Conservation (phyloP, 2,113 vertebrate species). For the Ovis canadensis region DNA sequence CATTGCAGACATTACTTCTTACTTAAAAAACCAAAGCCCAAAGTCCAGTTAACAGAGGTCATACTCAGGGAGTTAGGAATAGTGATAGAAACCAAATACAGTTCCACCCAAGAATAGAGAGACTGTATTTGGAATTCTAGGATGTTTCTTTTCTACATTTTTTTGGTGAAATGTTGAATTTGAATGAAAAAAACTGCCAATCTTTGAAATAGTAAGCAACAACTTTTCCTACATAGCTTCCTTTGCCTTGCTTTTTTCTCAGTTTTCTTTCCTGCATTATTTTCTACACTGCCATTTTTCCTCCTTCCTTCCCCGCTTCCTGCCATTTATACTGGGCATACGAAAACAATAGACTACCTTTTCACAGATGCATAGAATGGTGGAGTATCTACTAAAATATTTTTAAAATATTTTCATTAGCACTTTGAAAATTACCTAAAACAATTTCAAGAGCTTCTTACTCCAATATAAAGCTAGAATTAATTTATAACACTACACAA, state of each 20-base stretch:
- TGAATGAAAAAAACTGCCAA: not conserved
- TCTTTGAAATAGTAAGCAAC: not conserved
- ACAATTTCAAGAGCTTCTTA: constrained; percentile 17
- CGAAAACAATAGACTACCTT: not conserved
- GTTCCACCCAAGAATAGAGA: not conserved
- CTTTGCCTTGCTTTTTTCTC: not conserved
- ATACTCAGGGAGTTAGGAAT: not conserved
- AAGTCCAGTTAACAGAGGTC: not conserved
- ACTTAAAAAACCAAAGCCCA: not conserved
- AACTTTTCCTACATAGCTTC: not conserved
- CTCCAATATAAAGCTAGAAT: not conserved
- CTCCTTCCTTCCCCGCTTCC: not conserved
- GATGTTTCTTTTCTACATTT: not conserved
- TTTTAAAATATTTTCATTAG: constrained; percentile 1
- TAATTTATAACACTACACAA: not conserved
- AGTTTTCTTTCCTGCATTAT: not conserved
- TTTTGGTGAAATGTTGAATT: constrained; percentile 10
- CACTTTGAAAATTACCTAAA: constrained; percentile 19
- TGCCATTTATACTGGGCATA: not conserved
- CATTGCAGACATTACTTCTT: not conserved
- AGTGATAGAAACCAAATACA: not conserved
- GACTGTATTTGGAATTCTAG: not conserved
- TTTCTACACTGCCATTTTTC: not conserved
- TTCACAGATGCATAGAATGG: not conserved
- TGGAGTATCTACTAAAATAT: not conserved